Percentiles rank a stretch among this genome's conserved stretches.
phyloP scores from a whole-genome alignment of 1,140 invertebrate genomes.

The Diploscapter pachys region DNA sequence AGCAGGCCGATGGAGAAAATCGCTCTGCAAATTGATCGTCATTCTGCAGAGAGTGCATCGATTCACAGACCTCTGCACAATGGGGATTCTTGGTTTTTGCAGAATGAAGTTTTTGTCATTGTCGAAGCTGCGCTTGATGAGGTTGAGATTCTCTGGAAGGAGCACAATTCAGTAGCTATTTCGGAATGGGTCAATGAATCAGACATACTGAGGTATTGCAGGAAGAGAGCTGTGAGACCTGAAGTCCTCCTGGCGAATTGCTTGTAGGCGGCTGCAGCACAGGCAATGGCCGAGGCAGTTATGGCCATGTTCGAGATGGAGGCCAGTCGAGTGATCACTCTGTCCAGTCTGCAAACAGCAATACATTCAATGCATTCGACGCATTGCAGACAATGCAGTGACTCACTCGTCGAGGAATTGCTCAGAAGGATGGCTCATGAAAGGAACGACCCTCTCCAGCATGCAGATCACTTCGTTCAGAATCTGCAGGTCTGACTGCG shows the following conservation, averaged over 20 bases:
- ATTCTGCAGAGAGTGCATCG: background rate
- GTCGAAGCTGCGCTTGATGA: conserved; percentile 5
- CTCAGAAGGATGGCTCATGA: conserved; percentile 96
- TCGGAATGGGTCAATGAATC: background rate
- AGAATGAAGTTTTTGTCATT: conserved; percentile 47
- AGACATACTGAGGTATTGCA: conserved; percentile 24
- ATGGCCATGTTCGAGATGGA: conserved; percentile 83
- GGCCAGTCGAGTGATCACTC: conserved; percentile 90
- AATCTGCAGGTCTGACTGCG: conserved; percentile 31
- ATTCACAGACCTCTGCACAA: background rate
- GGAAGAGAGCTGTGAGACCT: conserved; percentile 37
- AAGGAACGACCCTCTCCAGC: conserved; percentile 88
- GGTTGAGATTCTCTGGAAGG: conserved; percentile 22
- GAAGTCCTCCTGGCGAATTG: conserved; percentile 68
- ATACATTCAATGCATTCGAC: background rate
- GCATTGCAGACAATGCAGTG: background rate
- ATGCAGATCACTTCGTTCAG: conserved; percentile 65
- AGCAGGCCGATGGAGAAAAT: conserved; percentile 92
- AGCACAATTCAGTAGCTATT: too few species aligned
- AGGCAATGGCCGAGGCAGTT: conserved; percentile 34
- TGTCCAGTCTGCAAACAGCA: conserved; percentile 74
- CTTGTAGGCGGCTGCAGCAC: conserved; percentile 27
- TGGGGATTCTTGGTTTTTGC: conserved; percentile 47
- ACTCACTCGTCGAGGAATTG: conserved; percentile 73
- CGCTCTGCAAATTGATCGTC: conserved; percentile 65